phyloP scores from a whole-genome alignment of 2,113 vertebrate species.

The rabbit (Oryctolagus cuniculus) region mOryCun1.1 NC_091436.1:62542001-62542500 shows the following conservation, averaged over 20 bases:
- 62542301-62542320: not conserved
- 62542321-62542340: not conserved
- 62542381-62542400: not conserved
- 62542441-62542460: not conserved
- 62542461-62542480: not conserved
- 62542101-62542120: rapidly evolving
- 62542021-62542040: not conserved
- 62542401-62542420: not conserved
- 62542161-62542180: not conserved
- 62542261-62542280: not conserved
- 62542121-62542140: not conserved
- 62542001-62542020: not conserved
- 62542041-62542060: not conserved
- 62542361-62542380: not conserved
- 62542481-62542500: not conserved
- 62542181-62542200: not conserved
- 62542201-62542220: not conserved
- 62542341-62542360: not conserved
- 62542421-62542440: not conserved
- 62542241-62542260: not conserved
- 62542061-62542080: not conserved
- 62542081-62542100: not conserved
- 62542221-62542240: not conserved
- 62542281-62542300: not conserved
- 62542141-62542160: not conserved